These are phyloP conservation scores for Hemibagrus guttatus DNA, from an alignment of 2,797 vertebrate genomes.

Conservation along the genomic window DNA sequence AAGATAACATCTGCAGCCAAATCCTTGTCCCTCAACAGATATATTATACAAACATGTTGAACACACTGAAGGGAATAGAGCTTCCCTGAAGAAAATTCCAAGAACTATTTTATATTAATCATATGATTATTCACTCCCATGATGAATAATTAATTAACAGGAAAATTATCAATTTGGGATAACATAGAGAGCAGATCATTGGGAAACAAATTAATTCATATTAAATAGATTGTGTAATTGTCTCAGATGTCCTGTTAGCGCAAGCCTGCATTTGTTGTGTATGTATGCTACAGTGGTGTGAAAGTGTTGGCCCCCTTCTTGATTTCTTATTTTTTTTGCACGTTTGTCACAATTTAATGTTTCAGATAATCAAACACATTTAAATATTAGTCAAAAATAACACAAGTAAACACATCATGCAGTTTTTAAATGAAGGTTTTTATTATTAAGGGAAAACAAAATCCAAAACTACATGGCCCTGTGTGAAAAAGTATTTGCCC, in stretches of 20 bases:
- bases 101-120: constrained; percentile 41
- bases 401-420: too few relatives aligned
- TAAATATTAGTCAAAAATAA: too few relatives aligned
- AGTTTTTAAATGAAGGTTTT: too few relatives aligned
- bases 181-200: neutral
- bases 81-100: constrained; percentile 35
- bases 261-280: neutral
- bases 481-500: too few relatives aligned
- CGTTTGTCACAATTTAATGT: too few relatives aligned
- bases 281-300: too few relatives aligned
- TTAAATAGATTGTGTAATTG: neutral
- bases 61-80: constrained; percentile 46
- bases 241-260: neutral
- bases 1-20: constrained; percentile 47
- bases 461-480: too few relatives aligned
- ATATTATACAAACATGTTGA: constrained; percentile 48
- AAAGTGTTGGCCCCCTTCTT: too few relatives aligned
- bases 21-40: constrained; percentile 43
- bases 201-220: neutral
- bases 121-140: neutral
- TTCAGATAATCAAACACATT: too few relatives aligned
- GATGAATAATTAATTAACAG: constrained; percentile 8
- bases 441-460: too few relatives aligned
- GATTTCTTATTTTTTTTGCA: too few relatives aligned
- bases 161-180: neutral